These are phyloP conservation scores for Oscheius sp. DNA, from an alignment of 2,888 invertebrate genomes.

Conservation along the genomic window DNA sequence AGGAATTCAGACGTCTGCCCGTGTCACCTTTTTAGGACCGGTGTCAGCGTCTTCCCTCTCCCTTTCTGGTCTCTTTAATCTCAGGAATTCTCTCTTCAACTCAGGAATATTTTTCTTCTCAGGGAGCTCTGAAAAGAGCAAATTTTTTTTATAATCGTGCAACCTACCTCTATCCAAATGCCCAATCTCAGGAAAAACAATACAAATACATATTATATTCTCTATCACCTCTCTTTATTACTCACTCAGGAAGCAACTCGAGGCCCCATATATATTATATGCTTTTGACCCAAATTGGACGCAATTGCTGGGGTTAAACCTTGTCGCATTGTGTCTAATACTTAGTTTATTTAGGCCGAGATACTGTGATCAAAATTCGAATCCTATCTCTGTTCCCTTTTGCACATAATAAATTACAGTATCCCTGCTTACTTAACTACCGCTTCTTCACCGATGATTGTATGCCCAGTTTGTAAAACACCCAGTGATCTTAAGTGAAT, in stretches of 20 bases:
- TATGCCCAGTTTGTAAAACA: slow-evolving; percentile 16
- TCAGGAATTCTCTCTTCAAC: slow-evolving; percentile 23
- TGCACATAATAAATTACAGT: slow-evolving; percentile 5
- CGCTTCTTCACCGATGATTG: slow-evolving; percentile 16
- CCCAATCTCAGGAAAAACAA: slow-evolving; percentile 9
- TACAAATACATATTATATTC: neutral
- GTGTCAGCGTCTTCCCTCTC: slow-evolving; percentile 3
- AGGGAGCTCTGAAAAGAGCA: neutral
- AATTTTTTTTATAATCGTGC: neutral
- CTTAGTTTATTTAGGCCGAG: neutral
- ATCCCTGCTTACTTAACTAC: slow-evolving; percentile 1
- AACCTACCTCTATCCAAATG: slow-evolving; percentile 25
- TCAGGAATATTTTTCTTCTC: slow-evolving; percentile 23
- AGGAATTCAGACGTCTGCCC: slow-evolving; percentile 3
- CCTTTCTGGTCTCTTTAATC: slow-evolving; percentile 18
- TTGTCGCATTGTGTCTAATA: neutral
- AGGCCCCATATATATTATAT: slow-evolving; percentile 12
- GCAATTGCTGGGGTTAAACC: slow-evolving; percentile 1
- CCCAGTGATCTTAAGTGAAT: slow-evolving; percentile 19
- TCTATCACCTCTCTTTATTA: neutral
- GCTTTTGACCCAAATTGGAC: slow-evolving; percentile 2
- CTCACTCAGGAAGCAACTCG: slow-evolving; percentile 20
- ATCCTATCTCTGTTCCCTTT: neutral
- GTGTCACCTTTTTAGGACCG: neutral
- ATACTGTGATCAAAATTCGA: slow-evolving; percentile 19